These are phyloP conservation scores for Dallia pectoralis DNA, from an alignment of 2,797 vertebrate species.

Conservation along the genomic window DNA sequence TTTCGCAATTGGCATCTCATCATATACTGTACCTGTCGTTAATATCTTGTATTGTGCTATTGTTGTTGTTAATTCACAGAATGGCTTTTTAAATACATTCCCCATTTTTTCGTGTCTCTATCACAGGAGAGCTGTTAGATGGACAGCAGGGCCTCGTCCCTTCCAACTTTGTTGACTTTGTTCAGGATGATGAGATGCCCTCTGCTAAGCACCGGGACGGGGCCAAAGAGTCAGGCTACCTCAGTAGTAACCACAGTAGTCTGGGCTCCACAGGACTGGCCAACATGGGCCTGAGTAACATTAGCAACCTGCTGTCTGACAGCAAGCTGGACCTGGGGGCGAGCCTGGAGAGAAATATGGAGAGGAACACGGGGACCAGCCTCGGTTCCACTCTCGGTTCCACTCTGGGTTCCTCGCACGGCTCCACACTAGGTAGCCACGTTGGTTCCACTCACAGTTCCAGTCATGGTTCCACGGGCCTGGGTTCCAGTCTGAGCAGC, in stretches of 20 bases:
- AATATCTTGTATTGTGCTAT: not conserved
- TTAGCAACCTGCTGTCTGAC: constrained; percentile 67
- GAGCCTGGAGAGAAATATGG: constrained; percentile 30
- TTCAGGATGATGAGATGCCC: constrained; percentile 84
- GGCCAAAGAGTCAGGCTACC: constrained; percentile 84
- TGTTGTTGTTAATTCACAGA: not conserved
- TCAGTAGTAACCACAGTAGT: constrained; percentile 76
- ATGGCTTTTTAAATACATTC: not conserved
- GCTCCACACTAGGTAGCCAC: not conserved
- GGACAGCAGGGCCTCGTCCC: constrained; percentile 95
- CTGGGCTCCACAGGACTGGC: constrained; percentile 67
- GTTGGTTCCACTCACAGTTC: not conserved
- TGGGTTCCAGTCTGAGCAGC: constrained; percentile 46
- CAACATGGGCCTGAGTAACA: constrained; percentile 43
- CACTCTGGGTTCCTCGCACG: constrained; percentile 2
- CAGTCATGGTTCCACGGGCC: constrained; percentile 38
- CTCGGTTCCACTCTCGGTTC: constrained; percentile 2
- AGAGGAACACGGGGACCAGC: not conserved
- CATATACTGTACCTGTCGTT: not conserved
- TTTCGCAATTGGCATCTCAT: not conserved
- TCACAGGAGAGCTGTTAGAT: constrained; percentile 90
- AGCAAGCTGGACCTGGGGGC: constrained; percentile 66
- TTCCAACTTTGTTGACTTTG: constrained; percentile 97
- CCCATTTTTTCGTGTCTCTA: constrained; percentile 24
- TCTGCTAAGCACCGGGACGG: constrained; percentile 72